phyloP scores from a whole-genome alignment of 92 coral and sea anemone genomes.

The Zoanthus gigantus region DNA sequence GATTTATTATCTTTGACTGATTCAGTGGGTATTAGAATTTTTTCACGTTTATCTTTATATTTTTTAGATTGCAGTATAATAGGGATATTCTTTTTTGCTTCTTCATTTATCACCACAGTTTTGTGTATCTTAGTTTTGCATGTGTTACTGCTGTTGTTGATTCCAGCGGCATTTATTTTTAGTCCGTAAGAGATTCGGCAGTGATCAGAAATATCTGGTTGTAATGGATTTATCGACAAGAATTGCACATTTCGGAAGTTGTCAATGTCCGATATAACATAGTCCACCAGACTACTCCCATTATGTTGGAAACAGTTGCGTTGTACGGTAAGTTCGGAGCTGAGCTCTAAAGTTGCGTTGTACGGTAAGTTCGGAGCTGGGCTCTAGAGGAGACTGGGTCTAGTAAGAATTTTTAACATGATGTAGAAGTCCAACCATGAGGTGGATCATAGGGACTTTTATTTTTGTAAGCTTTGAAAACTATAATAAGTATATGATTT shows the following conservation, averaged over 20 bases:
- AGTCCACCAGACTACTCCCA: slow-evolving; percentile 32
- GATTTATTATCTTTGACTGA: slow-evolving; percentile 13
- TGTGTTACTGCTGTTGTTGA: slow-evolving; percentile 8
- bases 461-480: too few relatives aligned
- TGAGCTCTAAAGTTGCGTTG: too few relatives aligned
- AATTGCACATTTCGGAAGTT: slow-evolving; percentile 18
- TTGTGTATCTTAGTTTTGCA: slow-evolving; percentile 3
- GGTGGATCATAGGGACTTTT: too few relatives aligned
- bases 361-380: too few relatives aligned
- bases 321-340: too few relatives aligned
- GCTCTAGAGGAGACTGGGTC: too few relatives aligned
- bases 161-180: not conserved
- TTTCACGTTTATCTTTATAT: slow-evolving; percentile 11
- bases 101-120: slow-evolving; percentile 2
- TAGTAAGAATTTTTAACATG: too few relatives aligned
- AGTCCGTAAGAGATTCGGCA: slow-evolving; percentile 7
- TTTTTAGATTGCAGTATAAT: slow-evolving; percentile 13
- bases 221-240: slow-evolving; percentile 1
- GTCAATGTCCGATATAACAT: slow-evolving; percentile 6
- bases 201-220: slow-evolving; percentile 23
- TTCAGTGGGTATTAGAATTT: slow-evolving; percentile 9
- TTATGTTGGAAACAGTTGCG: slow-evolving; percentile 32
- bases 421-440: too few relatives aligned
- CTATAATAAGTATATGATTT: too few relatives aligned
- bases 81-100: slow-evolving; percentile 20